Base-by-base conservation (phyloP, 2,888 invertebrate species). In the Phania funesta region DNA sequence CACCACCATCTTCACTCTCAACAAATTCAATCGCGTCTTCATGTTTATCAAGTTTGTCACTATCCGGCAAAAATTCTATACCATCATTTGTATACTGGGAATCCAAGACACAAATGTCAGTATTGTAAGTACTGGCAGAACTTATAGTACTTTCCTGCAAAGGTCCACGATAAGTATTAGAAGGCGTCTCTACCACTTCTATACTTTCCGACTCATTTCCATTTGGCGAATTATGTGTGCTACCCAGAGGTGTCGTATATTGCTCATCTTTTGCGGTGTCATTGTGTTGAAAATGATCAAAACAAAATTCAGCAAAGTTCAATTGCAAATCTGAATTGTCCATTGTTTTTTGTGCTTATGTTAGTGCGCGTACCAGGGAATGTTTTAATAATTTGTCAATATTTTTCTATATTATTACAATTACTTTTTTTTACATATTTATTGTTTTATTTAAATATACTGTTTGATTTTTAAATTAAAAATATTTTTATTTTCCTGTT, bases 151-250 rank as follows among this genome's bases (percentile, higher is more conserved):
- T 85, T 24, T 83, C 74, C n/a, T 77, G 84, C 50, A 84, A 68
- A 16, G 74, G 78, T 3, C 82, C 78, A 1, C 56, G 46, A 35
- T 26, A 79, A 8, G 67, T 71, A 67, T 83, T 73, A 11, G 70
- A 74, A 20, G 83, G 71, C 2, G 83, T 75, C 0, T 71, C 75
- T 0, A 86, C 83, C 2, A 85, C 67, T 67, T 86, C 85, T 73
- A 86, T 84, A 32, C 84, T 86, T 44, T 84, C 85, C 5, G 85
- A 85, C 4, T 83, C 83, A 54, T 82, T 75, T 5, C 26, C 65
- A 75, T 60, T 78, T 4, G 82, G 82, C 9, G 82, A 82, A 20
- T 20, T 58, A 13, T 75, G 78, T 48, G 70, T 75, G 32, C 78
- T 82, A 11, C 78, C 78, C 16, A 74, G 22, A 16, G 82, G 82